Evolutionary conservation across 2,888 invertebrate genomes (phyloP).

Genomic region (Orchesella flavescens): DNA sequence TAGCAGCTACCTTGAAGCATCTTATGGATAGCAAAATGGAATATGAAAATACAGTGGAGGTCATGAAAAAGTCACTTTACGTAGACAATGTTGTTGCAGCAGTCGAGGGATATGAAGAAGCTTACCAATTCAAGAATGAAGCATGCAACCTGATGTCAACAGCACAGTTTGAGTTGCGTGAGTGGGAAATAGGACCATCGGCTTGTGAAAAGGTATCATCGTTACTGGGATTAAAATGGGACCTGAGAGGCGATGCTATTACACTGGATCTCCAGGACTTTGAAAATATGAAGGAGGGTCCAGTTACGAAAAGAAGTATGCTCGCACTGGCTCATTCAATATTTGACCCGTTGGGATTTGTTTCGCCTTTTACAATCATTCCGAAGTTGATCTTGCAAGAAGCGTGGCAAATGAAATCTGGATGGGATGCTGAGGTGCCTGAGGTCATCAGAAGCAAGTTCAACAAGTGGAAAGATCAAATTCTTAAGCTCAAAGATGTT

Average conservation of each 20-base stretch:
- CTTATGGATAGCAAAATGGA: not conserved
- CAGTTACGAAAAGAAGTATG: constrained; percentile 5
- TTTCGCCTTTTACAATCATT: constrained; percentile 4
- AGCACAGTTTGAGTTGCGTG: constrained; percentile 3
- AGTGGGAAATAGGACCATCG: not conserved
- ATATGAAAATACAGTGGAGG: not conserved
- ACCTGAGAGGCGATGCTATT: not conserved
- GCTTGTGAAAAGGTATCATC: not conserved
- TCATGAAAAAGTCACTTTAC: not conserved
- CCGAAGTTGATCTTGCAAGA: constrained; percentile 10
- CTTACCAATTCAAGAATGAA: not conserved
- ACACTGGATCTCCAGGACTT: not conserved
- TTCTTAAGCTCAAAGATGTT: not conserved
- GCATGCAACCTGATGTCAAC: not conserved
- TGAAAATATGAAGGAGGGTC: not conserved
- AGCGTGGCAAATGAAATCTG: not conserved
- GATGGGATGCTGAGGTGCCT: not conserved
- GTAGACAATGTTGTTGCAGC: constrained; percentile 8
- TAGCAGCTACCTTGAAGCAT: constrained; percentile 8
- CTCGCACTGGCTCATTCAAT: not conserved
- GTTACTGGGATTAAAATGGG: not conserved
- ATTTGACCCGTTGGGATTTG: constrained; percentile 15
- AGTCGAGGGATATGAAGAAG: not conserved
- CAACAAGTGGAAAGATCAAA: not conserved
- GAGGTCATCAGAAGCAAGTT: not conserved